Evolutionary conservation across 1,140 invertebrate genomes (phyloP).

Genomic region (Brevipalpus yothersi): DNA sequence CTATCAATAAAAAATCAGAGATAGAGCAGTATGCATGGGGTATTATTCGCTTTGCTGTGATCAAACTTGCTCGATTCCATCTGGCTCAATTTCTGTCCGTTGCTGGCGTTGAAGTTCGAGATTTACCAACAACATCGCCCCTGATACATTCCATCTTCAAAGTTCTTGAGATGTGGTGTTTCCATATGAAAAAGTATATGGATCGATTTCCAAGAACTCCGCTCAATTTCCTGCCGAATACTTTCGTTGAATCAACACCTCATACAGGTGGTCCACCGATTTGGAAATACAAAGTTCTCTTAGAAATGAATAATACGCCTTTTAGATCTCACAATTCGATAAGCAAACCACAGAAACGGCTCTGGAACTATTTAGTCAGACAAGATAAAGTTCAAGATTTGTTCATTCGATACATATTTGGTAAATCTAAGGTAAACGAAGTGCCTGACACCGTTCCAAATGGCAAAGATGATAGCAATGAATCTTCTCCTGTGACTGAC

Average conservation of each 20-base stretch:
- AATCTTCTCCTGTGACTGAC: conserved; percentile 27
- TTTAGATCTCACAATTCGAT: conserved; percentile 35
- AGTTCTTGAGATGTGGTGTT: conserved; percentile 64
- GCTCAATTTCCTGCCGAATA: conserved; percentile 41
- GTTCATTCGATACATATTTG: conserved; percentile 86
- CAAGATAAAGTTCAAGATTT: conserved; percentile 81
- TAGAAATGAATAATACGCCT: conserved; percentile 83
- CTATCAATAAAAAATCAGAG: conserved; percentile 48
- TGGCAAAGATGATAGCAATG: conserved; percentile 12
- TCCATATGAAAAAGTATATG: conserved; percentile 45
- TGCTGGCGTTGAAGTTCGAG: conserved; percentile 72
- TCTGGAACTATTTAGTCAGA: conserved; percentile 80
- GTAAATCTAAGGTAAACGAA: conserved; percentile 6
- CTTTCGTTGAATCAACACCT: conserved; percentile 38
- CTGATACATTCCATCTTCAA: conserved; percentile 66
- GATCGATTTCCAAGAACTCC: conserved; percentile 44
- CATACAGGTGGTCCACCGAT: conserved; percentile 44
- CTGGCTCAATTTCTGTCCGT: conserved; percentile 50
- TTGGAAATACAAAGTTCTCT: conserved; percentile 68
- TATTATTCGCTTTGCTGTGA: conserved; percentile 61
- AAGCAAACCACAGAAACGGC: conserved; percentile 48
- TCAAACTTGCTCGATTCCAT: conserved; percentile 54
- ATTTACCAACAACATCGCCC: conserved; percentile 78
- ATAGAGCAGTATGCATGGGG: conserved; percentile 83
- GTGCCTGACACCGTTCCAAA: conserved; percentile 10